These are phyloP conservation scores for Rhabdornis inornatus DNA, from an alignment of 2,113 vertebrate genomes.

Conservation along the genomic window DNA sequence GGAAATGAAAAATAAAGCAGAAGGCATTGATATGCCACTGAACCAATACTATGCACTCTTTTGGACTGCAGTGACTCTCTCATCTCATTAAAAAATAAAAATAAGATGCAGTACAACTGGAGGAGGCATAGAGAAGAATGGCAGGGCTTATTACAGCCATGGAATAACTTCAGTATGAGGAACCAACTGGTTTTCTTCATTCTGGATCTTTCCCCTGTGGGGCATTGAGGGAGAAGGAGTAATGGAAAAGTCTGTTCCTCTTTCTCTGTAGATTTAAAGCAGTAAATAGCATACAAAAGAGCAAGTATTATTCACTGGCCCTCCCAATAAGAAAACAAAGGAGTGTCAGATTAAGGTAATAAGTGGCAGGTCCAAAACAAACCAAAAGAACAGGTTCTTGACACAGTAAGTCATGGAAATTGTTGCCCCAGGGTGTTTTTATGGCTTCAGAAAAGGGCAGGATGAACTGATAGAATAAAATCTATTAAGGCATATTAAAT, in stretches of 20 bases:
- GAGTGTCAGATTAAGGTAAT: conserved; percentile 40
- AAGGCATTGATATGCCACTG: neutral
- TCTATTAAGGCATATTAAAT: neutral
- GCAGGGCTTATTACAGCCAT: neutral
- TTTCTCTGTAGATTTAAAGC: neutral
- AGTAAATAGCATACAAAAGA: neutral
- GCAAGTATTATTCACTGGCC: neutral
- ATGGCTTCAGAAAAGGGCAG: neutral
- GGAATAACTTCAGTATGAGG: neutral
- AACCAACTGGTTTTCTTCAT: neutral
- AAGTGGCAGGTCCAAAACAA: conserved; percentile 36
- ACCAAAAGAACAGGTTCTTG: conserved; percentile 26
- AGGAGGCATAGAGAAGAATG: neutral
- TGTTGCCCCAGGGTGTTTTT: neutral
- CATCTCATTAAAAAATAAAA: neutral
- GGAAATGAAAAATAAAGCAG: neutral
- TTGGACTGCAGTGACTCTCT: neutral
- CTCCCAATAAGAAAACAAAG: conserved; percentile 61
- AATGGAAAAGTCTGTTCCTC: neutral
- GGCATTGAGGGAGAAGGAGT: neutral
- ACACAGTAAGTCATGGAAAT: neutral
- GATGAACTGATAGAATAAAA: neutral
- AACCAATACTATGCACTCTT: neutral
- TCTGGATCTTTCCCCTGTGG: neutral
- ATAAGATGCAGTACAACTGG: neutral